Percentiles rank a stretch among this genome's conserved stretches.
These are phyloP conservation scores for Propithecus deckenii DNA, from an alignment of 2,797 vertebrate genomes.

Conservation along the genomic window DNA sequence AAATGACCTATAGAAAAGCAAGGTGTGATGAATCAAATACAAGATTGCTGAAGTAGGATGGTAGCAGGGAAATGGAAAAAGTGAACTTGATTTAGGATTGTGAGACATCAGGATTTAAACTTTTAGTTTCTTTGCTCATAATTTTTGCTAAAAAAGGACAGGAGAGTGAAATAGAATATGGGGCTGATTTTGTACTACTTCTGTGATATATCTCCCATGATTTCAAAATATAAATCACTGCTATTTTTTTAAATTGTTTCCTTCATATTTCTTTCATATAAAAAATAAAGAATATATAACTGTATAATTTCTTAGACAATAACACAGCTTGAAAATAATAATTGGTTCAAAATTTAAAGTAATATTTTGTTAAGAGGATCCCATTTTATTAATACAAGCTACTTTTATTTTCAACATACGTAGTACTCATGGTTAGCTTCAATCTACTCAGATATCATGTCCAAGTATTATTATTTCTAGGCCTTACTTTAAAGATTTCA, in stretches of 20 bases:
- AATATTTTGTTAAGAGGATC: background rate
- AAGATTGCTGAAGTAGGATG: background rate
- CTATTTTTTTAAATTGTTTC: background rate
- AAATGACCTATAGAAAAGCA: conserved; percentile 10
- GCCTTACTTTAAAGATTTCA: background rate
- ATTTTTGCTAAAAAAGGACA: background rate
- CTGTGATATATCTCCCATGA: background rate
- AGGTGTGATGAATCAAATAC: background rate
- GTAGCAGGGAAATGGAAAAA: background rate
- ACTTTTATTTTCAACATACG: background rate
- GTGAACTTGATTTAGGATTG: background rate
- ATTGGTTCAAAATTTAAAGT: background rate
- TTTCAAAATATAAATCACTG: background rate
- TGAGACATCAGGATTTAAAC: background rate
- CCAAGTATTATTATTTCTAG: background rate
- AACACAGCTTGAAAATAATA: background rate
- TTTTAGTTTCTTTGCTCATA: background rate
- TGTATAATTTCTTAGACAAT: background rate
- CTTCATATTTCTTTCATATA: background rate
- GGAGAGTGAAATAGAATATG: background rate
- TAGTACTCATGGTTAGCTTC: background rate
- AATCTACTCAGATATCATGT: background rate
- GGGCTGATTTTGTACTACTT: background rate
- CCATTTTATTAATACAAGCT: background rate
- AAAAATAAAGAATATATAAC: background rate